These are phyloP conservation scores for Oryzias curvinotus DNA, from an alignment of 2,113 vertebrate species.

Conservation along the genomic window DNA sequence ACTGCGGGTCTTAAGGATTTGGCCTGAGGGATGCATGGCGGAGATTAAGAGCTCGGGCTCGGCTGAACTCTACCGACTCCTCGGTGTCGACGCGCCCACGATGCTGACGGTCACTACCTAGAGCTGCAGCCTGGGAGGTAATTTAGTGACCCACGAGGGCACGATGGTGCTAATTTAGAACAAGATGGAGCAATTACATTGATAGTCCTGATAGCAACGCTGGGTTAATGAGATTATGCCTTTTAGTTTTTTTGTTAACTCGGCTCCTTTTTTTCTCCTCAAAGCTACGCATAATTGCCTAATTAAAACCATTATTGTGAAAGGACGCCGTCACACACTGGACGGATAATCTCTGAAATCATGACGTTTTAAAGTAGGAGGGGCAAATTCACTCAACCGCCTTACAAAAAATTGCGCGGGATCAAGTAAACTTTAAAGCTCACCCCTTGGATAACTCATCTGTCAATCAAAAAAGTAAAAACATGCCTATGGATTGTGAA, in stretches of 20 bases:
- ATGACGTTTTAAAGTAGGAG: too few relatives aligned
- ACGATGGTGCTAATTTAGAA: conserved; percentile 36
- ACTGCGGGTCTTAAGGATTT: conserved; percentile 57
- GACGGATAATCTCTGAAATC: too few relatives aligned
- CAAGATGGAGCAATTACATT: conserved; percentile 23
- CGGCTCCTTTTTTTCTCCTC: too few relatives aligned
- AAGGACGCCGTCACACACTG: too few relatives aligned
- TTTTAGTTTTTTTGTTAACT: background rate
- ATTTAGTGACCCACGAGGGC: conserved; percentile 56
- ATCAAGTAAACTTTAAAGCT: too few relatives aligned
- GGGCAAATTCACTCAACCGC: too few relatives aligned
- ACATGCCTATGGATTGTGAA: too few relatives aligned
- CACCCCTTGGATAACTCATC: too few relatives aligned
- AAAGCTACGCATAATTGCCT: too few relatives aligned
- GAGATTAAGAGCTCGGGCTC: conserved; percentile 67
- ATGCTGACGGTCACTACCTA: conserved; percentile 45
- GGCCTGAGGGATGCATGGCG: conserved; percentile 55
- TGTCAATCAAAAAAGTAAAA: too few relatives aligned
- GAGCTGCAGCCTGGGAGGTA: conserved; percentile 53
- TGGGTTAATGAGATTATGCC: background rate
- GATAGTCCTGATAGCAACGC: background rate
- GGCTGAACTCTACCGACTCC: conserved; percentile 54
- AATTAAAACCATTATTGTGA: too few relatives aligned
- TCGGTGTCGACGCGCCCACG: conserved; percentile 55
- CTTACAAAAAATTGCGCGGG: too few relatives aligned